Base-by-base conservation (phyloP, 2,888 invertebrate species). In the Caenorhabditis sulstoni region DNA sequence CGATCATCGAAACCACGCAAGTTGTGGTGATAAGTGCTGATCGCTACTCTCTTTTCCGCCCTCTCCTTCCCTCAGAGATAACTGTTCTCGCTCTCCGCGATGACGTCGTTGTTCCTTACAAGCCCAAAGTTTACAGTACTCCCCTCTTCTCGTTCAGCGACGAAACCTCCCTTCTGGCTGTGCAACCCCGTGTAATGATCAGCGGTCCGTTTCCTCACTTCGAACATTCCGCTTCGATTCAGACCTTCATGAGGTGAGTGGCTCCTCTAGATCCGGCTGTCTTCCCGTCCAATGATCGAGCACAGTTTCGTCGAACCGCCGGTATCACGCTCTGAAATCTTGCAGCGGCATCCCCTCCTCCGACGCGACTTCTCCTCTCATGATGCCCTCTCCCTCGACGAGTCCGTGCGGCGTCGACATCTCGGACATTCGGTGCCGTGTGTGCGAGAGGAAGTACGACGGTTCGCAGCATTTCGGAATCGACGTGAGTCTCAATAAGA, bases 401-500 rank as follows among this genome's bases (percentile, higher is more conserved):
- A 59, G 59, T 37, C 66, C 61, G 16, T 58, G 44, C 57, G 49
- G 18, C 22, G 45, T 45, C 41, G 37, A 44, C n/a, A 23, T 47
- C 12, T 57, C 64, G 41, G 59, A 67, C 16, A 73, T 73, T 37
- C 73, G 57, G 50, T 79, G 79, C 49, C 64, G 79, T 47, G 74
- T 79, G 39, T 79, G 79, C 57, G 66, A 68, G 8, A 59, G 79
- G 53, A 58, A 47, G 12, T 79, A 79, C 59, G 79, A 79, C 57
- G 79, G 79, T 62, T 79, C 79, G 11, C 79, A 79, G 47, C 79
- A 79, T 47, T 79, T 79, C 61, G 79, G 79, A 53, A 74, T 74
- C 16, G 79, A 79, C 55, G 79, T 79, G 29, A 58, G 74, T 79
- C 29, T 2, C 18, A 44, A 41, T 44, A n/a, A 20, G 47, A 16